Base-by-base conservation (phyloP, 2,113 vertebrate species). In the Amazona guildingii region DNA sequence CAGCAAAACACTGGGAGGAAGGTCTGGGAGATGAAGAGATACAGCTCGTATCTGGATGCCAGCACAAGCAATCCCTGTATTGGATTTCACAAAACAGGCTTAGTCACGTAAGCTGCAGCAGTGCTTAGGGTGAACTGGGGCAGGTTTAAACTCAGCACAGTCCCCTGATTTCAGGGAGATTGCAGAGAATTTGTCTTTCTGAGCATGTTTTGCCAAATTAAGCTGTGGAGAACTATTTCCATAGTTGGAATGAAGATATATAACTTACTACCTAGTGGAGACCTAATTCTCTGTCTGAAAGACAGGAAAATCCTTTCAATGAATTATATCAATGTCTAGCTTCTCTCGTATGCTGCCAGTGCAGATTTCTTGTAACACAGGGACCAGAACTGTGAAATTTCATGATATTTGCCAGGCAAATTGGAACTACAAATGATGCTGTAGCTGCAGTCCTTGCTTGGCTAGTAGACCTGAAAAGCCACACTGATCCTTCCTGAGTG, bases 281-380 rank as follows among this genome's bases (percentile, higher is more conserved):
- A 96, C 92, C 96, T 87, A 88, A 89, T 94, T 96, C 94, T 94
- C 76, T 83, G 52, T 90, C 92, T 95, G 96, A 96, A 54, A 95
- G 96, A 95, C 93, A 95, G 81, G 92, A 91, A 97, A 97, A 97
- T 95, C 91, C 91, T 96, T 97, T 81, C 81, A 54, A 57, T 69
- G 90, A 90, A 91, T 96, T 93, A 33, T 77, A 92, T 77, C 44
- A 88, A 88, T 63, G 69, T 24, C 86, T 95, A 44, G 78, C 74
- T 95, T 86, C 91, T 94, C 94, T 92, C 51, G 20, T 72, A 64
- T 7, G 54, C 92, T 96, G 77, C 93, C 81, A 97, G 46, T 49
- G 46, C 81, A 73, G 43, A 72, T 78, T 97, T 95, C 77, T 61
- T 52, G 80, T 43, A 92, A 51, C 81, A 97, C 90, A 89, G 95